Evolutionary conservation across 92 coral and sea anemone species (phyloP), one percentile per base, ranked within the genome.

Genomic region (Paramuricea clavata): DNA sequence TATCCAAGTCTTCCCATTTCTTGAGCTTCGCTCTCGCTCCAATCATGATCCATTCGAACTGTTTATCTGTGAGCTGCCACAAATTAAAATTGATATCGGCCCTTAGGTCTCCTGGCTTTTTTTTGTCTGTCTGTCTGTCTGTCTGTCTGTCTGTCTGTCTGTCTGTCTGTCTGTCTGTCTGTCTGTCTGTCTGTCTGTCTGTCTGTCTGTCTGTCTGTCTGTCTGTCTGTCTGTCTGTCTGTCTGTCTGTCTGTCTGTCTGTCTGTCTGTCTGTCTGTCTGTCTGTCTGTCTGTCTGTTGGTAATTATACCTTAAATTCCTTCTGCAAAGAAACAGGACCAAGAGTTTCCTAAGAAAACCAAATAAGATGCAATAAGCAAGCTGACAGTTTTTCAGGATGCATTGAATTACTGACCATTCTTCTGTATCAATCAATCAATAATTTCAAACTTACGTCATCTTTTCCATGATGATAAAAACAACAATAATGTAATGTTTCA

Each of bases 41-140:
- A 30, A 96, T 74, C 36, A 93, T 93, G 1, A 97, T 94, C 99
- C 99, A 96, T 74, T 96, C 99, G 69, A 78, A 94, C 75, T 96
- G 99, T 71, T 93, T 96, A 26, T 93, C 98, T 73, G 96, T 82
- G 41, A 96, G 52, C 99, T 96, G 83, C 30, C 35, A 42, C 33
- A 10, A 30, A 47, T 42, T 22, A 77, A 15, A 10, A 33, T 36
- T 3, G 0, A 10, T 16, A n/a, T n/a, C n/a, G n/a, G n/a, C n/a
- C n/a, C n/a, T n/a, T n/a, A n/a, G 26, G 54, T 71, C 12, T 19
- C 3, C 77, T 16, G 10, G 5, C 15, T 9, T 6, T 26, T 25
- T 28, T 62, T 30, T 28, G 8, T 28, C 0, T 1, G 34, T 31
- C 10, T 7, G 70, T 25, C 6, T 16, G 26, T 5, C 15, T 0